Base-by-base conservation (phyloP, 2,797 vertebrate species). In the Emydoidea blandingii region DNA sequence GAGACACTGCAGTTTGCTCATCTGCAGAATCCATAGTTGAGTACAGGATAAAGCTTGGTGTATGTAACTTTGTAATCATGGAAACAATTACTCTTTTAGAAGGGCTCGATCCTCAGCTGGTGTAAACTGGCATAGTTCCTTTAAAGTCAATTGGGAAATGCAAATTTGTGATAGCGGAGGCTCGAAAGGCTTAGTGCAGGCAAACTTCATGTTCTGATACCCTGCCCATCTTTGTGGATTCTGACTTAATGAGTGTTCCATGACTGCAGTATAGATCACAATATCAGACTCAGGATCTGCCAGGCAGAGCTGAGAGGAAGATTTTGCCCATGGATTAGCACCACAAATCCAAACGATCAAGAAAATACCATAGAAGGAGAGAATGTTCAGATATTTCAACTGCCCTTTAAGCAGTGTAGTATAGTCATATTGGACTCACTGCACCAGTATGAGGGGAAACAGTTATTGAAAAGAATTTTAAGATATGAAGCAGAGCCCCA, bases 61-160 rank as follows among this genome's bases (percentile, higher is more conserved):
- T 89, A 86, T 5, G 0, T 1, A 79, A 37, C 86, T 83, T 59
- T 11, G 56, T 25, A 88, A 92, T 72, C 25, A 47, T 53, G 47
- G 44, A 62, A 83, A 91, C 87, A 41, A 93, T 16, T 88, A 21
- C 16, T 41, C 91, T 91, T 87, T 81, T 84, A 92, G 56, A 83
- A 96, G 94, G 14, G 0, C 49, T 91, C 91, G 78, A 83, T 87
- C 37, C 27, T 85, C 87, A 29, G 8, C 87, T 92, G 16, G 19
- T 81, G n/a, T 94, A 94, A 94, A 91, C 72, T 31, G 62, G 47
- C 18, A 52, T 44, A 31, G 92, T 89, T 91, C 80, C 25, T 80
- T 10, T 81, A 29, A 89, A 93, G 8, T 21, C 72, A 76, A 44
- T 27, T 21, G 4, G 12, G 41, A 41, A 76, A 76, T 47, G 25